Evolutionary conservation across 1,140 invertebrate species (phyloP).

Genomic region (Drosophila saltans): DNA sequence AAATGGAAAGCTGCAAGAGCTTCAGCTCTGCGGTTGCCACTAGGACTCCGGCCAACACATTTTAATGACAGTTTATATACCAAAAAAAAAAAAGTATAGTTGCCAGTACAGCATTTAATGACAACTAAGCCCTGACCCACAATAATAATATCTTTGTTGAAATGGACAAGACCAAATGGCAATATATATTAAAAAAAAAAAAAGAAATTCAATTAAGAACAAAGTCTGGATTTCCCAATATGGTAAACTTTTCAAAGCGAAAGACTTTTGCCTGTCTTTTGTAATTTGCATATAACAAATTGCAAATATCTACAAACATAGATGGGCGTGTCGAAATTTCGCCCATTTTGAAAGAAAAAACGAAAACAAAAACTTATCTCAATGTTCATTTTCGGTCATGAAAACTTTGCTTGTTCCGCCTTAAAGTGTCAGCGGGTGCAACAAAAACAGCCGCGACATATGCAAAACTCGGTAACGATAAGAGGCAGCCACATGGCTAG

Average conservation of each 20-base stretch:
- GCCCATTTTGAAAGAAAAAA: constrained; percentile 1
- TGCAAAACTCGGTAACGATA: constrained; percentile 73
- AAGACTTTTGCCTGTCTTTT: neutral
- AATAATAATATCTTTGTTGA: too few species aligned
- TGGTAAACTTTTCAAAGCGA: too few species aligned
- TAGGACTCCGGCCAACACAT: constrained; percentile 66
- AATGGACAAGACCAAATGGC: too few species aligned
- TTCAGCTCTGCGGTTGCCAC: constrained; percentile 30
- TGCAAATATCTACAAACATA: constrained; percentile 17
- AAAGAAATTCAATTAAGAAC: neutral
- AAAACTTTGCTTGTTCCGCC: constrained; percentile 52
- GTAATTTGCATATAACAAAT: constrained; percentile 28
- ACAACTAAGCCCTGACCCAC: neutral
- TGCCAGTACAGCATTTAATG: constrained; percentile 60
- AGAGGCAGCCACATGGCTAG: constrained; percentile 41
- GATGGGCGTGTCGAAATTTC: constrained; percentile 16
- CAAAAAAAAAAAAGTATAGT: constrained; percentile 33
- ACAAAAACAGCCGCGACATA: constrained; percentile 69
- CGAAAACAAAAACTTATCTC: neutral
- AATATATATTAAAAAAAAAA: too few species aligned
- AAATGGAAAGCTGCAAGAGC: constrained; percentile 23
- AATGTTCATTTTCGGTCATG: constrained; percentile 35
- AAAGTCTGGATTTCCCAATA: too few species aligned
- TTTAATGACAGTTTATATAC: constrained; percentile 77
- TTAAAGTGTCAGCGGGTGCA: constrained; percentile 54